Percentiles rank a stretch among this genome's conserved stretches.
Conservation (phyloP, 2,888 invertebrate species). For the Odontocolon sp. region DNA sequence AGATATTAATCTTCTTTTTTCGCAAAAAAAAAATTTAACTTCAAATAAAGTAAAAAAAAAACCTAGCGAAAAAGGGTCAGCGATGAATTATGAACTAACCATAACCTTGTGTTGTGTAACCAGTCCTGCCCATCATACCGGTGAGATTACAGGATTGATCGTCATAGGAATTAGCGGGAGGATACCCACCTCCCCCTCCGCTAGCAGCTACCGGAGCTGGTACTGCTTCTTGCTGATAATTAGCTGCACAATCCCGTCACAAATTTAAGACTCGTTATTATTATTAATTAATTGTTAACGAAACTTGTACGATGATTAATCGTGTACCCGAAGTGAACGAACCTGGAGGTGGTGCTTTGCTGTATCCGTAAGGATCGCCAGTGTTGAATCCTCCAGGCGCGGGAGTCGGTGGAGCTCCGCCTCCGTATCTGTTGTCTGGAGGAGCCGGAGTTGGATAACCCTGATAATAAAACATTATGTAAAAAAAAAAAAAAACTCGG, state of each 20-base stretch:
- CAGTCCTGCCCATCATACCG: conserved; percentile 74
- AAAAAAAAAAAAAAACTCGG: not conserved
- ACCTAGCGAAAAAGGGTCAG: conserved; percentile 40
- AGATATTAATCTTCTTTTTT: no score
- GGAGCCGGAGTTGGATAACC: conserved; percentile 77
- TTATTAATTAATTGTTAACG: conserved; percentile 23
- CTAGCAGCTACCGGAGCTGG: conserved; percentile 69
- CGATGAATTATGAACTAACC: conserved; percentile 71
- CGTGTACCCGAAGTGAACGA: conserved; percentile 50
- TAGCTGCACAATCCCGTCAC: conserved; percentile 71
- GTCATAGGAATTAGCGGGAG: conserved; percentile 74
- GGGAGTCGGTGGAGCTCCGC: conserved; percentile 74
- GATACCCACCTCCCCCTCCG: conserved; percentile 73
- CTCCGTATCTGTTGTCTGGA: conserved; percentile 78
- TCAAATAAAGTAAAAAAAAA: conserved; percentile 52
- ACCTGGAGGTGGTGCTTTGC: conserved; percentile 79
- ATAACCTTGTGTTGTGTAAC: conserved; percentile 76
- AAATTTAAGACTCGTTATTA: conserved; percentile 58
- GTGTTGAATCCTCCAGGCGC: conserved; percentile 74
- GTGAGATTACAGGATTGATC: conserved; percentile 74
- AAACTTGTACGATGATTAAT: conserved; percentile 12
- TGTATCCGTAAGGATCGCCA: conserved; percentile 78
- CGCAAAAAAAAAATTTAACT: conserved; percentile 49
- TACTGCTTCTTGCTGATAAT: conserved; percentile 77
- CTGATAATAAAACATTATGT: conserved; percentile 60